Base-by-base conservation (phyloP, 1,140 invertebrate species). In the Polypedilum pembai region DNA sequence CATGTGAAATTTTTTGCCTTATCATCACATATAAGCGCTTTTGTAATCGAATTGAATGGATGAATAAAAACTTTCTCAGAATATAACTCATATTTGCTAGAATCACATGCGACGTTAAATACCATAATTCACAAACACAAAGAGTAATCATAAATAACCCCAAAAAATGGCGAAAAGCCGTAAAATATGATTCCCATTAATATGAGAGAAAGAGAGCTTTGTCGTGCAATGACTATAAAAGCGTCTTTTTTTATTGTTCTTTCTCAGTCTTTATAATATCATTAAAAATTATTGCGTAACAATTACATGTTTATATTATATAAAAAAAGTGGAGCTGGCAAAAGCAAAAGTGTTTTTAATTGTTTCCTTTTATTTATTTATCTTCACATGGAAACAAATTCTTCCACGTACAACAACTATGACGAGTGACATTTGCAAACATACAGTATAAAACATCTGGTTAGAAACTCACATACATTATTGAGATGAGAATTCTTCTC, bases 281-380 rank as follows among this genome's bases (percentile, higher is more conserved):
- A 56, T 56, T 56, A 56, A 56, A 56, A 56, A 33, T 33, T 33
- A 33, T 56, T 56, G 45, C 45, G 45, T 56, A 56, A 56, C 45
- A 56, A 56, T 56, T 56, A 12, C 12, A 56, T 56, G 45, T 4
- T n/a, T 33, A 33, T 56, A 15, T 56, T 56, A 15, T 56, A 56
- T 56, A 45, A 15, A 8, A 45, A 45, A 45, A 56, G 15, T n/a
- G 45, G 12, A 56, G n/a, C 45, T n/a, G 15, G 45, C 12, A 56
- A 15, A 56, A 56, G 12, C 45, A 56, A 56, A 56, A 56, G 45
- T 56, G 45, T 56, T 12, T n/a, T 56, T 56, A 56, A 56, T 56
- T 56, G 45, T 56, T 56, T n/a, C 15, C n/a, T 12, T 15, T 56
- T n/a, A n/a, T 33, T 33, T 33, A 33, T 33, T 33, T 33, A 33